Base-by-base conservation (phyloP, 2,797 vertebrate species). In the Loriculus beryllinus region DNA sequence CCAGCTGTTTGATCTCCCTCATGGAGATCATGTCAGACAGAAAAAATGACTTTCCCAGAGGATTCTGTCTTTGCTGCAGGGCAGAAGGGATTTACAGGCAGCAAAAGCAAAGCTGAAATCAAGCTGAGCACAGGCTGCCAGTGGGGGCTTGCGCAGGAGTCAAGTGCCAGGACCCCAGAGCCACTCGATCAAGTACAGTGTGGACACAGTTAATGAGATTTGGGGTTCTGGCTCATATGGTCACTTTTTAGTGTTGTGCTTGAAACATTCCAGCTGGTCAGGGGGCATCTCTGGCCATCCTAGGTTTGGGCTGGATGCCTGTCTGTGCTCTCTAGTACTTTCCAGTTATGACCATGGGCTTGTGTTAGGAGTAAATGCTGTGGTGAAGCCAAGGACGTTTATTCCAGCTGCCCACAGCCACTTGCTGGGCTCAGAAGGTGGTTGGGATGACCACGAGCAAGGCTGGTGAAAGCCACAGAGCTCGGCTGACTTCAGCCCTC, bases 281-380 rank as follows among this genome's bases (percentile, higher is more conserved):
- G 39, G 67, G 79, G 52, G 15, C 43, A 19, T 37, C 26, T 82
- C 39, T 86, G 5, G 1, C 39, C 40, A n/a, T 37, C 28, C 67
- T 19, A 0, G 29, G 9, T 59, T 45, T 57, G 57, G 52, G 57
- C 67, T 70, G 62, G 14, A 82, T 80, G 69, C 28, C 33, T 80
- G 35, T 48, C 45, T 0, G 0, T 3, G 2, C 51, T 70, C 42
- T 45, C 28, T 25, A 9, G 29, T 13, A 2, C 42, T 49, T 26
- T 10, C 56, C 57, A 33, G n/a, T 39, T 42, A 20, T n/a, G 47
- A 40, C 22, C 31, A 8, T 15, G 42, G 29, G 45, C 12, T 35
- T 15, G 7, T 51, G 47, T 57, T 67, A 74, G 79, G 43, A 42
- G 16, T 10, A n/a, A 12, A 40, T 17, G 15, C 59, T 72, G 60